A percentile compares a stretch with the other conserved stretches of the same genome.
phyloP scores from a whole-genome alignment of 2,113 vertebrate species.

The Bagarius yarrelli region DNA sequence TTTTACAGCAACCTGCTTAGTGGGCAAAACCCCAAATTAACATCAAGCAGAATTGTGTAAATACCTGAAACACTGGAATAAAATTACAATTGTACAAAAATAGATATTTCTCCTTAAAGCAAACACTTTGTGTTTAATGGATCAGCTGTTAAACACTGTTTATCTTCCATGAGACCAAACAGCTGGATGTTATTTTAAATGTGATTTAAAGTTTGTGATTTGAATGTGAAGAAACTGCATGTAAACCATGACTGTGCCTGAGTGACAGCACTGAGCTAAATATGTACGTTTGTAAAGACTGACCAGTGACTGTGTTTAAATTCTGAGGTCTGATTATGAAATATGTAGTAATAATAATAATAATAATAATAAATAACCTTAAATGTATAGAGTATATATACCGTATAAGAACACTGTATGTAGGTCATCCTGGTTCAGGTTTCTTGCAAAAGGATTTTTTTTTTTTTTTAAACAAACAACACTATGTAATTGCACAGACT shows the following conservation, averaged over 20 bases:
- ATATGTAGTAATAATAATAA: neutral
- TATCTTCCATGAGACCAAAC: neutral
- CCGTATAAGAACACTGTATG: constrained; percentile 30
- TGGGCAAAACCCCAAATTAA: constrained; percentile 49
- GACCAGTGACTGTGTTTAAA: neutral
- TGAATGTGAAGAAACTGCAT: neutral
- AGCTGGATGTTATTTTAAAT: neutral
- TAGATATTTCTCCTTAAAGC: constrained; percentile 66
- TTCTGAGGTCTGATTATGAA: neutral
- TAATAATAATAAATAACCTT: neutral
- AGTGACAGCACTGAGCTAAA: neutral
- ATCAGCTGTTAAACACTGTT: constrained; percentile 29
- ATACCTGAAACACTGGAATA: constrained; percentile 66
- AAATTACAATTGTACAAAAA: constrained; percentile 81
- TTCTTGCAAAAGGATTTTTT: constrained; percentile 44
- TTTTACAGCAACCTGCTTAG: constrained; percentile 41
- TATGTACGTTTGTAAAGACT: neutral
- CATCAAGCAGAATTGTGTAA: constrained; percentile 62
- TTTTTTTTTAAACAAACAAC: constrained; percentile 5
- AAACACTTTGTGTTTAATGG: constrained; percentile 43
- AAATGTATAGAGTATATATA: neutral
- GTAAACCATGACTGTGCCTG: constrained; percentile 20
- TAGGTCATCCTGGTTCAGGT: constrained; percentile 47
- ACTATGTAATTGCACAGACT: constrained; percentile 30
- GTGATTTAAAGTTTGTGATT: neutral